phyloP scores from a whole-genome alignment of 2,797 vertebrate genomes.

The Spheniscus humboldti region DNA sequence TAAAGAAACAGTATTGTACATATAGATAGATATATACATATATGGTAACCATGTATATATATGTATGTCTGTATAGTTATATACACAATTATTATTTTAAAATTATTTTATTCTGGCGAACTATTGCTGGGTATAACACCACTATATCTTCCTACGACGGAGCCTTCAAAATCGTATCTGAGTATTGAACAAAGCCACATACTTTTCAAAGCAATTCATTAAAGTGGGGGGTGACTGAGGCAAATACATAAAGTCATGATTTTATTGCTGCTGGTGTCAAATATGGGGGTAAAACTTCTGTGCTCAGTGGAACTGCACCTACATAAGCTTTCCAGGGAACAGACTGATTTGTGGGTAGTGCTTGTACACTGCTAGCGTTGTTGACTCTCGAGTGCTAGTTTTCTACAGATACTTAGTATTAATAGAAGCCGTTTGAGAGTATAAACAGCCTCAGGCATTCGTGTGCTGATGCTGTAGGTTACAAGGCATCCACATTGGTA shows the following conservation, averaged over 20 bases:
- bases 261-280: neutral
- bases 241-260: neutral
- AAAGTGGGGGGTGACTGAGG: neutral
- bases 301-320: neutral
- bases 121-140: neutral
- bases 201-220: neutral
- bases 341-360: neutral
- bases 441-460: neutral
- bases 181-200: neutral
- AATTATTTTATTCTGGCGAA: neutral
- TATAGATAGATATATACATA: neutral
- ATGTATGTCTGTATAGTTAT: neutral
- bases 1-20: neutral
- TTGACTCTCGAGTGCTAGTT: neutral
- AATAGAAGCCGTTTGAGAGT: neutral
- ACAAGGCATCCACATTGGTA: neutral
- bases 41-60: neutral
- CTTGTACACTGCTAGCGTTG: neutral
- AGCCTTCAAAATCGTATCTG: neutral
- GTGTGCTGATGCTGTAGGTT: neutral
- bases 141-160: neutral
- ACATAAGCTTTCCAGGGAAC: neutral
- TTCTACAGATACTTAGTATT: constrained; percentile 1
- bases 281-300: neutral
- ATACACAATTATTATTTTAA: neutral